A percentile compares a stretch with the other conserved stretches of the same genome.
These are phyloP conservation scores for Tinea semifulvella DNA, from an alignment of 2,888 invertebrate species.

Conservation along the genomic window DNA sequence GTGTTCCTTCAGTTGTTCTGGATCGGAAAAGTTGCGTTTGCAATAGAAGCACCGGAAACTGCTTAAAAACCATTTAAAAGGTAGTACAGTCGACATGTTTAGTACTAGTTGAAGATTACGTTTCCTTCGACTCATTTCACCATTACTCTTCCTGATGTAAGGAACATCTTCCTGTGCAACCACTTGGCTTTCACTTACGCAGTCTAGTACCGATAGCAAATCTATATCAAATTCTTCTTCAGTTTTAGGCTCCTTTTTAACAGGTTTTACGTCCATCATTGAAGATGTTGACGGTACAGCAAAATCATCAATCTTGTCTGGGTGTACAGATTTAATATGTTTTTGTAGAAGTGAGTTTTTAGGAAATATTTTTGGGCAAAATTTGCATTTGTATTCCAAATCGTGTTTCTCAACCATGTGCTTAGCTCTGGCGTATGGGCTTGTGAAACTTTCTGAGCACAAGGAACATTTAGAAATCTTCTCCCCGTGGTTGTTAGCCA, in stretches of 20 bases:
- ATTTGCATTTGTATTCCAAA: slow-evolving; percentile 38
- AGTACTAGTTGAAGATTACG: slow-evolving; percentile 44
- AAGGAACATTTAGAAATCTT: slow-evolving; percentile 36
- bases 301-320: slow-evolving; percentile 41
- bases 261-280: slow-evolving; percentile 24
- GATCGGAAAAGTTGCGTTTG: slow-evolving; percentile 41
- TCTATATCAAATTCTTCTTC: slow-evolving; percentile 33
- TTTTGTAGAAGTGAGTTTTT: slow-evolving; percentile 42
- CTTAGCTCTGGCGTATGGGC: slow-evolving; percentile 36
- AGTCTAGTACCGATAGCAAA: slow-evolving; percentile 41
- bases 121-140: slow-evolving; percentile 9
- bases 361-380: slow-evolving; percentile 39
- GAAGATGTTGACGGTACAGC: background rate
- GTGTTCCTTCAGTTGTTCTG: slow-evolving; percentile 43
- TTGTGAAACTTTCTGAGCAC: slow-evolving; percentile 40
- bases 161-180: slow-evolving; percentile 40
- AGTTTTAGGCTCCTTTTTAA: slow-evolving; percentile 42
- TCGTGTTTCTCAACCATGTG: slow-evolving; percentile 36
- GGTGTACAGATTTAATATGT: slow-evolving; percentile 41
- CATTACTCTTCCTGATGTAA: slow-evolving; percentile 52
- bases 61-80: slow-evolving; percentile 46
- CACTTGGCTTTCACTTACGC: slow-evolving; percentile 34
- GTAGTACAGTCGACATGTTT: slow-evolving; percentile 52
- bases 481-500: slow-evolving; percentile 35
- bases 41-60: slow-evolving; percentile 53